A percentile compares a stretch with the other conserved stretches of the same genome.
Evolutionary conservation across 2,888 invertebrate species (phyloP).

Genomic region (Amiota communis): DNA sequence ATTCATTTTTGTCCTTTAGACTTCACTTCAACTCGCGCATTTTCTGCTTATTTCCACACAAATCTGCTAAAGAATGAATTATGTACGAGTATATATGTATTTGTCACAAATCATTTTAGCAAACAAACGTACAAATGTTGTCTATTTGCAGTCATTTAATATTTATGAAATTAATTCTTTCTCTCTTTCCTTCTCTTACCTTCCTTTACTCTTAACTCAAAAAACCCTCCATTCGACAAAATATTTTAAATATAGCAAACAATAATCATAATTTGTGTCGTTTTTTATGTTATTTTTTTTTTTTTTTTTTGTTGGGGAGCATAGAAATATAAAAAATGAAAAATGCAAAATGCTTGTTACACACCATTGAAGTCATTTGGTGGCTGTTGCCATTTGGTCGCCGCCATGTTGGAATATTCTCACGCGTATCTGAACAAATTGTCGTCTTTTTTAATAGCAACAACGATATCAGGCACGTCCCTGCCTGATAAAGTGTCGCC

Average conservation of each 20-base stretch:
- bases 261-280: slow-evolving; percentile 63
- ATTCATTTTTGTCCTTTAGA: neutral
- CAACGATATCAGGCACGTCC: slow-evolving; percentile 37
- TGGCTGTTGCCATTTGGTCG: slow-evolving; percentile 8
- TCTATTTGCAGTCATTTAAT: neutral
- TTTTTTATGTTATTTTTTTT: slow-evolving; percentile 40
- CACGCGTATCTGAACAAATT: slow-evolving; percentile 12
- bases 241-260: slow-evolving; percentile 37
- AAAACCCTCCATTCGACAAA: too few species aligned
- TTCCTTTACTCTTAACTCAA: too few species aligned
- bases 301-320: slow-evolving; percentile 4
- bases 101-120: slow-evolving; percentile 20
- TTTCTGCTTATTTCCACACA: slow-evolving; percentile 4
- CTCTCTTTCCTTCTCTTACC: too few species aligned
- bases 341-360: too few species aligned
- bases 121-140: neutral
- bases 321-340: slow-evolving; percentile 4
- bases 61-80: slow-evolving; percentile 10
- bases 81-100: too few species aligned
- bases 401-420: slow-evolving; percentile 3
- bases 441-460: slow-evolving; percentile 17
- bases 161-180: slow-evolving; percentile 22
- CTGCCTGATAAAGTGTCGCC: slow-evolving; percentile 58
- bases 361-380: neutral
- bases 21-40: neutral